Evolutionary conservation across 2,888 invertebrate genomes (phyloP).

Genomic region (Allolobophora icterica): DNA sequence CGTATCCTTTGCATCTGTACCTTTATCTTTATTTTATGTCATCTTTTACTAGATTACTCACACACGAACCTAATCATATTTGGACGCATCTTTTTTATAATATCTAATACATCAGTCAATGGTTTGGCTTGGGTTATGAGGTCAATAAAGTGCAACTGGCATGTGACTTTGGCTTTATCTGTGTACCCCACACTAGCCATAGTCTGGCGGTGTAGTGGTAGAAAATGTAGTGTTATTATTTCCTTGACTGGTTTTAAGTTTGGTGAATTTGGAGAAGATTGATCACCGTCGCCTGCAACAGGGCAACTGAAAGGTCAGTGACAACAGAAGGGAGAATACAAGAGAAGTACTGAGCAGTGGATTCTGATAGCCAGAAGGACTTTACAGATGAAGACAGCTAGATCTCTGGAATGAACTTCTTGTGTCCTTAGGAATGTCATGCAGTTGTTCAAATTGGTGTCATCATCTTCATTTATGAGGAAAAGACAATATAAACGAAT

Average conservation of each 20-base stretch:
- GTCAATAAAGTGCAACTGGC: background rate
- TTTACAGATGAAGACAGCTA: background rate
- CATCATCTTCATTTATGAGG: background rate
- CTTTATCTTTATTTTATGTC: background rate
- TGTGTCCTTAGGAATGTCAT: background rate
- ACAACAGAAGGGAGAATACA: background rate
- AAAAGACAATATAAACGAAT: no score
- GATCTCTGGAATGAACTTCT: background rate
- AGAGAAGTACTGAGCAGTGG: background rate
- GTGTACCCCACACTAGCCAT: no score
- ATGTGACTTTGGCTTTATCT: no score
- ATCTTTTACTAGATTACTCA: background rate
- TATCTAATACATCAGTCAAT: background rate
- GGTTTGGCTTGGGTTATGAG: background rate
- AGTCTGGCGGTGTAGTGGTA: background rate
- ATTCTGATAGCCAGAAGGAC: background rate
- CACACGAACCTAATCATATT: no score
- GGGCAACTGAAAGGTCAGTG: background rate
- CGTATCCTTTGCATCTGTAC: conserved; percentile 66
- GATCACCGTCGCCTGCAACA: conserved; percentile 72
- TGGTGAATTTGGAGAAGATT: conserved; percentile 89
- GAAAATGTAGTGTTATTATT: background rate
- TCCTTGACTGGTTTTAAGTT: conserved; percentile 51
- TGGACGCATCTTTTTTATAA: background rate
- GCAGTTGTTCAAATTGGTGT: background rate